Evolutionary conservation across 2,797 vertebrate genomes (phyloP).

Genomic region (Amblyopsis hoosieri): DNA sequence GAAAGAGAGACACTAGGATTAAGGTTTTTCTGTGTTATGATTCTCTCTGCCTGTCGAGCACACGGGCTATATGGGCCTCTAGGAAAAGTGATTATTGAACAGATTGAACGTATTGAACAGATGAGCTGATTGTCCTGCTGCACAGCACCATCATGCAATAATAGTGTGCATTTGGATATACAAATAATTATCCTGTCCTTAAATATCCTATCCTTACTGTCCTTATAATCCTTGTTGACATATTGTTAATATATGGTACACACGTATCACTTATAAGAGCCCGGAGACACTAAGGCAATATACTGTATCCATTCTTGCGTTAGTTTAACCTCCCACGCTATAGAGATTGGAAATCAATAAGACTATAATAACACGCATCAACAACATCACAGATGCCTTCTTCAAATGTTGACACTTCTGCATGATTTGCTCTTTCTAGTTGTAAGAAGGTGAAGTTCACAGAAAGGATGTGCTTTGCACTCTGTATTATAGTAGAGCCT

Average conservation of each 20-base stretch:
- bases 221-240: background rate
- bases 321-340: too few species aligned
- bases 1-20: conserved; percentile 40
- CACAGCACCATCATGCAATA: too few species aligned
- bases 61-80: conserved; percentile 15
- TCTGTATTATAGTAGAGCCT: conserved; percentile 33
- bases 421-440: conserved; percentile 25
- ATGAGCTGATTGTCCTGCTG: too few species aligned
- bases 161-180: background rate
- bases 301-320: too few species aligned
- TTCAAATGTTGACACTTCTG: conserved; percentile 27
- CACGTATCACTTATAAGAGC: background rate
- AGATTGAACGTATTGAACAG: too few species aligned
- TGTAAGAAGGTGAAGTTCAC: conserved; percentile 20
- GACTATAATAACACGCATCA: conserved; percentile 23
- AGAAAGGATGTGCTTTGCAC: conserved; percentile 10
- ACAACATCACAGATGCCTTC: conserved; percentile 26
- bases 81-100: conserved; percentile 23
- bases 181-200: background rate
- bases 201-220: background rate
- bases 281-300: too few species aligned
- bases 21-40: conserved; percentile 30
- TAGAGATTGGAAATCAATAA: too few species aligned
- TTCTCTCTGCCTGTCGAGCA: conserved; percentile 26
- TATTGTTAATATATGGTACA: background rate